Percentiles rank a stretch among this genome's conserved stretches.
Evolutionary conservation across 2,797 vertebrate genomes (phyloP).

Genomic region (Typhlichthys subterraneus): DNA sequence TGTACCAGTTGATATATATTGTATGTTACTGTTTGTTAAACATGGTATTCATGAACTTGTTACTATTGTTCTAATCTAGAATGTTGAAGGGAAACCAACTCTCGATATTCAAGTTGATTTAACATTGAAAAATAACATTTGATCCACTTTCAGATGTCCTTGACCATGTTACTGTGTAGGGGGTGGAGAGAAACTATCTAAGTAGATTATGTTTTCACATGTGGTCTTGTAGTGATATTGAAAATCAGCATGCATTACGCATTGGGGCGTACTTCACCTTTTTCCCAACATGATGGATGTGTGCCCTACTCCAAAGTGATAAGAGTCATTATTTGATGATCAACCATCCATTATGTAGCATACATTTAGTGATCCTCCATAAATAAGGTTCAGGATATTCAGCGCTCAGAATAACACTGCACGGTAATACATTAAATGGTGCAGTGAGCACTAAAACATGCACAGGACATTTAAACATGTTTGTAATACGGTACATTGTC

Average conservation of each 20-base stretch:
- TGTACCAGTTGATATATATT: too few relatives aligned
- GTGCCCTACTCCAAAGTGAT: slow-evolving; percentile 61
- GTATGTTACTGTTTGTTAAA: too few relatives aligned
- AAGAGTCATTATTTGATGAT: slow-evolving; percentile 78
- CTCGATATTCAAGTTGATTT: too few relatives aligned
- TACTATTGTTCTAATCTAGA: too few relatives aligned
- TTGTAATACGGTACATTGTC: too few relatives aligned
- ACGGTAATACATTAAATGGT: slow-evolving; percentile 24
- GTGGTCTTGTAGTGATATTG: slow-evolving; percentile 52
- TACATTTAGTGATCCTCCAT: slow-evolving; percentile 51
- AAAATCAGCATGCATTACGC: slow-evolving; percentile 68
- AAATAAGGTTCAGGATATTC: slow-evolving; percentile 54
- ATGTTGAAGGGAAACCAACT: too few relatives aligned
- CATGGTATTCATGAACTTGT: too few relatives aligned
- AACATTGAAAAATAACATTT: neutral
- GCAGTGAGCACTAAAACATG: slow-evolving; percentile 9
- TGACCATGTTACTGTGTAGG: slow-evolving; percentile 51
- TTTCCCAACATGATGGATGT: slow-evolving; percentile 73
- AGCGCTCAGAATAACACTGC: slow-evolving; percentile 19
- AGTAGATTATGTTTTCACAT: slow-evolving; percentile 69
- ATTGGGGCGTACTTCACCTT: slow-evolving; percentile 59
- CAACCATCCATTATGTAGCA: slow-evolving; percentile 68
- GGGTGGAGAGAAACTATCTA: slow-evolving; percentile 43
- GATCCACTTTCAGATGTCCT: slow-evolving; percentile 52
- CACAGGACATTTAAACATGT: neutral